phyloP scores from a whole-genome alignment of 2,113 vertebrate genomes.

The Sminthopsis crassicaudata region DNA sequence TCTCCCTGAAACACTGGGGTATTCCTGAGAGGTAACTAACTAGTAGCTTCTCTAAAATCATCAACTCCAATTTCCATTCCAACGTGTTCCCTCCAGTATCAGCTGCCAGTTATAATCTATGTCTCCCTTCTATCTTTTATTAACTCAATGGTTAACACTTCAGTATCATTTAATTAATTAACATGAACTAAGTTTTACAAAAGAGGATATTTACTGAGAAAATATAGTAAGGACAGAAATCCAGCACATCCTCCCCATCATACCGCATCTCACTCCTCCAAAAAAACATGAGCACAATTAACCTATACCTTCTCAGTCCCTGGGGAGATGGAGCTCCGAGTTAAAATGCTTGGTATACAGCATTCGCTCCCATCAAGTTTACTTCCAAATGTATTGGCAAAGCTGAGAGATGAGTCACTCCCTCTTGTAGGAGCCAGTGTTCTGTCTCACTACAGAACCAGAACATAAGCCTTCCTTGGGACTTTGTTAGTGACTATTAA shows the following conservation, averaged over 20 bases:
- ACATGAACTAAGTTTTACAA: not conserved
- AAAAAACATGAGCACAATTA: no score
- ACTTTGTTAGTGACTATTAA: not conserved
- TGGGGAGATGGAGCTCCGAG: no score
- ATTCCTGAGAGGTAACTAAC: fast-evolving
- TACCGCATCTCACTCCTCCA: no score
- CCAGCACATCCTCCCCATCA: no score
- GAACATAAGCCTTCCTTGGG: not conserved
- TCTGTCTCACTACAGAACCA: not conserved
- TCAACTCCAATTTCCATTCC: not conserved
- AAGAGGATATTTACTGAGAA: no score
- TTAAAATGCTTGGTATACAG: no score
- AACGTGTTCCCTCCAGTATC: not conserved
- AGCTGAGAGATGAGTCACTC: no score
- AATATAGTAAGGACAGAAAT: no score
- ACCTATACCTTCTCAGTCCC: no score
- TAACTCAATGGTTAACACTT: not conserved
- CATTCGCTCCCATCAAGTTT: no score
- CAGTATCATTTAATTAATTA: not conserved
- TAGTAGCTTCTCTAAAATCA: not conserved
- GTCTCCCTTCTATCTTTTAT: not conserved
- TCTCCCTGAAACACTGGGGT: not conserved
- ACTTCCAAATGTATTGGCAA: no score
- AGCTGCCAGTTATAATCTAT: not conserved
- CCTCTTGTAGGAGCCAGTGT: not conserved